A percentile compares a stretch with the other conserved stretches of the same genome.
Conservation (phyloP, 2,888 invertebrate genomes). For the Himalopsyche tibetana region DNA sequence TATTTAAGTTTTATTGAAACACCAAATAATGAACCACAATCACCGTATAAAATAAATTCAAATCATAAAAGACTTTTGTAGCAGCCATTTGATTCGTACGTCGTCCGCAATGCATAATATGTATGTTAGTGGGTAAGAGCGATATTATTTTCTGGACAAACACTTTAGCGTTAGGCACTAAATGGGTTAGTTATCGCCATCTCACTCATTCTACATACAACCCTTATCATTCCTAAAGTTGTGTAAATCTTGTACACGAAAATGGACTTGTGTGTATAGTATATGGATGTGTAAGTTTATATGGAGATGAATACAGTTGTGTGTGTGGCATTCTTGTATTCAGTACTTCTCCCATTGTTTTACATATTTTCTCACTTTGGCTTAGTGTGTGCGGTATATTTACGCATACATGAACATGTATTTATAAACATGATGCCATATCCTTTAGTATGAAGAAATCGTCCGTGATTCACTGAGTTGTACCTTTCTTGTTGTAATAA, state of each 20-base stretch:
- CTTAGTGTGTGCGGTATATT: constrained; percentile 8
- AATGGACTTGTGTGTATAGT: neutral
- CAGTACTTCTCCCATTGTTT: constrained; percentile 16
- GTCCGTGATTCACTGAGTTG: neutral
- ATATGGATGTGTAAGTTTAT: neutral
- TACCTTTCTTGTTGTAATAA: too few species aligned
- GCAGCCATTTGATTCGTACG: too few species aligned
- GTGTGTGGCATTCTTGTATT: constrained; percentile 13
- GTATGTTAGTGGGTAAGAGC: neutral
- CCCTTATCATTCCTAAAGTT: constrained; percentile 10
- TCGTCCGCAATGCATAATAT: neutral
- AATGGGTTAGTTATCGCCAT: neutral
- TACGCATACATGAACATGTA: neutral
- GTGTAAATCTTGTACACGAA: neutral
- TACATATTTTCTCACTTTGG: constrained; percentile 21
- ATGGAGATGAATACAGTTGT: constrained; percentile 4
- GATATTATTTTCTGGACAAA: neutral
- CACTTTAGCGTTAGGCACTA: neutral
- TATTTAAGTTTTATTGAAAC: too few species aligned
- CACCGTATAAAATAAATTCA: too few species aligned
- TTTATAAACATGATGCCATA: constrained; percentile 32
- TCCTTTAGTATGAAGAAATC: neutral
- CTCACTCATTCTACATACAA: neutral
- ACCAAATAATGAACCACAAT: too few species aligned
- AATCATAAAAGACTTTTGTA: too few species aligned